Evolutionary conservation across 1,140 invertebrate species (phyloP).

Genomic region (Drosophila mojavensis): DNA sequence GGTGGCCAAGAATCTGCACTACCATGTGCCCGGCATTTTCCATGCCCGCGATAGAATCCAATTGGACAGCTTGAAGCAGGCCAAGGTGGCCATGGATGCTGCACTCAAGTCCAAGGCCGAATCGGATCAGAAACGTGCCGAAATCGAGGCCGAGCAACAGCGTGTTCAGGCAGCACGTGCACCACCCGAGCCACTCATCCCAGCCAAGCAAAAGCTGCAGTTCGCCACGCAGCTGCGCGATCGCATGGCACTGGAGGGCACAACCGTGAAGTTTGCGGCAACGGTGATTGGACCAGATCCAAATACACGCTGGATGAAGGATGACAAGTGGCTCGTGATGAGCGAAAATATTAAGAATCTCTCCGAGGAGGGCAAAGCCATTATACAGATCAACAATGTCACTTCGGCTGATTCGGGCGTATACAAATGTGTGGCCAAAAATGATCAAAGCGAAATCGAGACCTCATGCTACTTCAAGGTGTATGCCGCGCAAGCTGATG

Average conservation of each 20-base stretch:
- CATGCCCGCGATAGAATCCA: conserved; percentile 72
- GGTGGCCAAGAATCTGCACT: conserved; percentile 76
- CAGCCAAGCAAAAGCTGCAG: conserved; percentile 76
- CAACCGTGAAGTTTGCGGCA: conserved; percentile 92
- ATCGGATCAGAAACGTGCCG: conserved; percentile 74
- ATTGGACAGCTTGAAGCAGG: conserved; percentile 72
- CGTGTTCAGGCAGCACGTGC: conserved; percentile 56
- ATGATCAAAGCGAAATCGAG: conserved; percentile 80
- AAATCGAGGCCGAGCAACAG: conserved; percentile 67
- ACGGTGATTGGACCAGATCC: conserved; percentile 93
- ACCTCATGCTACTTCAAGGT: conserved; percentile 84
- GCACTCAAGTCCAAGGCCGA: conserved; percentile 72
- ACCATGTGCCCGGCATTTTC: conserved; percentile 78
- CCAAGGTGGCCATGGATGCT: conserved; percentile 70
- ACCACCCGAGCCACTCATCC: conserved; percentile 71
- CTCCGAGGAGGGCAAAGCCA: conserved; percentile 77
- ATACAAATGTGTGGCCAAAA: conserved; percentile 81
- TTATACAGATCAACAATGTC: conserved; percentile 69
- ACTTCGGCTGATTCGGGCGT: conserved; percentile 71
- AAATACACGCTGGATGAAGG: conserved; percentile 92
- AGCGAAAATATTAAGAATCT: conserved; percentile 72
- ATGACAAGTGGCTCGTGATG: conserved; percentile 85
- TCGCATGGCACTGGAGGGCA: conserved; percentile 89
- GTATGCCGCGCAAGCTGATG: conserved; percentile 77
- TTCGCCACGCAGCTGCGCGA: conserved; percentile 93